phyloP scores from a whole-genome alignment of 2,113 vertebrate species.

The Lontra canadensis region DNA sequence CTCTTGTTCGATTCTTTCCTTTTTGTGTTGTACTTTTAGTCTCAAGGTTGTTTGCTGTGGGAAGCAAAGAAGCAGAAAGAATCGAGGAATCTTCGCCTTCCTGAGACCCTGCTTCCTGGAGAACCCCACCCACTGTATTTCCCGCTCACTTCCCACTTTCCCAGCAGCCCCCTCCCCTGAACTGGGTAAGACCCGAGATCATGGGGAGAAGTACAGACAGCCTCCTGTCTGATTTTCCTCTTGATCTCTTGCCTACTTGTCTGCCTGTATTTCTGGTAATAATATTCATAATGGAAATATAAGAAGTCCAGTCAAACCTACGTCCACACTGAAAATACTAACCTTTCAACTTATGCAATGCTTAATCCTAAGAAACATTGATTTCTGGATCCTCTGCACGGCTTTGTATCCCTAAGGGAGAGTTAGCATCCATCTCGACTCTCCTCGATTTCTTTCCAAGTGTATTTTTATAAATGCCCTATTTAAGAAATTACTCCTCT shows the following conservation, averaged over 20 bases:
- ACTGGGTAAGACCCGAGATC: neutral
- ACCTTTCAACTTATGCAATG: neutral
- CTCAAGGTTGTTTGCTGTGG: neutral
- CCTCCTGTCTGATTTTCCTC: neutral
- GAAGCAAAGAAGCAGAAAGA: neutral
- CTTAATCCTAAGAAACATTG: neutral
- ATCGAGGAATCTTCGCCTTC: neutral
- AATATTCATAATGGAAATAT: neutral
- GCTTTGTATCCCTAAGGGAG: neutral
- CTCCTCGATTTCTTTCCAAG: neutral
- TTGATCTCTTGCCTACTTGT: neutral
- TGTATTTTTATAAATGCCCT: slow-evolving; percentile 39
- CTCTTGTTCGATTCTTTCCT: neutral
- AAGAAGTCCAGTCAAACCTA: neutral
- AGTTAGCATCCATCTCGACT: neutral
- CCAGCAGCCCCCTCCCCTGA: neutral
- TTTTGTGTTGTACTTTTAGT: neutral
- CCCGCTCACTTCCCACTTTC: neutral
- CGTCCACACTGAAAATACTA: neutral
- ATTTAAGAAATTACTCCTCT: neutral
- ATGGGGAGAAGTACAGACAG: neutral
- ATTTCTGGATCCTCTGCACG: neutral
- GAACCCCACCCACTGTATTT: too few relatives aligned
- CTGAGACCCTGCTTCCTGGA: neutral
- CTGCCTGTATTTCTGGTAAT: neutral